Base-by-base conservation (phyloP, 2,888 invertebrate genomes). In the Noctua fimbriata region DNA sequence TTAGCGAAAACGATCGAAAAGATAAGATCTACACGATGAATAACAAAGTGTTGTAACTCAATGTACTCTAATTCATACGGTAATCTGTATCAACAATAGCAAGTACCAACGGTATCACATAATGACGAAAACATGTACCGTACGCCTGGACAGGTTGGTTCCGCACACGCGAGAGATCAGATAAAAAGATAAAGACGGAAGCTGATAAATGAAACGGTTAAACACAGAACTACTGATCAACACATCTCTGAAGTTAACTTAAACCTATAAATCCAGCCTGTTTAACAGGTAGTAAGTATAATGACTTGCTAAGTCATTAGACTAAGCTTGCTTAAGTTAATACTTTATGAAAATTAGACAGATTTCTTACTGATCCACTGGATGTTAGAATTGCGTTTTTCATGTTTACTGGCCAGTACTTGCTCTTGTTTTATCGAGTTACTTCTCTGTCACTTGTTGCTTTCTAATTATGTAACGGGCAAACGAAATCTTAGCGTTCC, bases 401-500 rank as follows among this genome's bases (percentile, higher is more conserved):
- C 83, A 82, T 73, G 76, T 88, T 81, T 70, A 71, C 81, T 49
- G 9, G 75, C 65, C 44, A 28, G 73, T 66, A 86, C 75, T 81
- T 73, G 78, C 81, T 82, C 79, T 84, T 82, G 75, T 87, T 89
- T 87, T 76, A 88, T 86, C 81, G 77, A 82, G 82, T 86, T 47
- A 83, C 78, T 71, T 81, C 58, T 84, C 85, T 83, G 82, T 86
- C 87, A 88, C 84, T 89, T 82, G 83, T 84, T 89, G 89, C 92
- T 94, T 93, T 94, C 92, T 94, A 93, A 93, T 94, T 92, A 93
- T 83, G 93, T 93, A 93, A 94, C 94, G 92, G 94, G 93, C 90
- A 91, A 93, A 92, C 90, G 91, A 93, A 93, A 92, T 93, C 90
- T 88, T 92, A 92, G 91, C 90, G 90, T 92, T 90, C 90, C 90